Conservation (phyloP, 2,888 invertebrate genomes). For the Napeogenes inachia region DNA sequence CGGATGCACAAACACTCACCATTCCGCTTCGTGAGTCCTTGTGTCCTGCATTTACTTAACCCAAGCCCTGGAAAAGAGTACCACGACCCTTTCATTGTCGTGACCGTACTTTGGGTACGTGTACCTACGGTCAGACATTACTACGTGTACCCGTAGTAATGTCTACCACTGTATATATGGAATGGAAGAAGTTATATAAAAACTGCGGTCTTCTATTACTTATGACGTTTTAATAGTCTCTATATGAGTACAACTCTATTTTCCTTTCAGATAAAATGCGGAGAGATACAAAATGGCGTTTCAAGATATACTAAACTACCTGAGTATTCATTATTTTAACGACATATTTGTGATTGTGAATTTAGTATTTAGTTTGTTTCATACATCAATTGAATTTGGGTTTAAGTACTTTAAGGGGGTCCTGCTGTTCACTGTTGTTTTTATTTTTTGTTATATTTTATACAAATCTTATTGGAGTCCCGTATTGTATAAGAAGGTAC, state of each 20-base stretch:
- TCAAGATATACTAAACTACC: slow-evolving; percentile 1
- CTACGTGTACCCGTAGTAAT: too few relatives aligned
- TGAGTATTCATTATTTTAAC: neutral
- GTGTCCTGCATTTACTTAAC: too few relatives aligned
- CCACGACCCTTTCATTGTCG: too few relatives aligned
- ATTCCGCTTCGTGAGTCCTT: too few relatives aligned
- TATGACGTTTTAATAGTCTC: too few relatives aligned
- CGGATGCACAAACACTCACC: too few relatives aligned
- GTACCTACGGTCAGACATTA: too few relatives aligned
- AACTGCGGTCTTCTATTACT: too few relatives aligned
- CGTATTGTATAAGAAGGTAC: slow-evolving; percentile 51
- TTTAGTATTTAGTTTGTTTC: slow-evolving; percentile 29
- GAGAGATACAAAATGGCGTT: slow-evolving; percentile 11
- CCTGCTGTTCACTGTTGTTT: slow-evolving; percentile 36
- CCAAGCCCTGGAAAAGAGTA: too few relatives aligned
- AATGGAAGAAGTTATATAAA: too few relatives aligned
- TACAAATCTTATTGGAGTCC: slow-evolving; percentile 54
- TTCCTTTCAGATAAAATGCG: slow-evolving; percentile 13
- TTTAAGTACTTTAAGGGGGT: slow-evolving; percentile 35
- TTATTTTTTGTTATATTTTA: slow-evolving; percentile 38
- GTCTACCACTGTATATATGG: too few relatives aligned
- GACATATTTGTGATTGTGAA: slow-evolving; percentile 35
- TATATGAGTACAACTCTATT: neutral
- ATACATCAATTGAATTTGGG: slow-evolving; percentile 32
- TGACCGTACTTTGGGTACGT: too few relatives aligned